phyloP scores from a whole-genome alignment of 2,113 vertebrate species.

The Odontophorus gujanensis region DNA sequence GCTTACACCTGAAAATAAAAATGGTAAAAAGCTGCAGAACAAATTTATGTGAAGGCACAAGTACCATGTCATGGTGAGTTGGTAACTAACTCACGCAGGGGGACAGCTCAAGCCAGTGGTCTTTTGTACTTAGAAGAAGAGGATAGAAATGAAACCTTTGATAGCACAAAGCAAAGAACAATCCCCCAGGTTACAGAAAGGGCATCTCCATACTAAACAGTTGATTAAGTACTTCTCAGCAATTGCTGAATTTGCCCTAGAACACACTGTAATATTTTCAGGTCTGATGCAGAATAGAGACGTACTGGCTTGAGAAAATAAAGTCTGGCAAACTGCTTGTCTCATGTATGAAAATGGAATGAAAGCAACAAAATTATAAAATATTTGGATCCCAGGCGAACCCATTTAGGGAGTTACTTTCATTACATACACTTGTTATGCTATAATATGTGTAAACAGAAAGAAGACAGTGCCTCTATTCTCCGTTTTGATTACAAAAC shows the following conservation, averaged over 20 bases:
- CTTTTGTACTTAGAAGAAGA: neutral
- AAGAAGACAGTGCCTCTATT: neutral
- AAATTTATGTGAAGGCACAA: neutral
- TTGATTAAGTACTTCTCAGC: neutral
- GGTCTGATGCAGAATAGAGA: neutral
- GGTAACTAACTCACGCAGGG: neutral
- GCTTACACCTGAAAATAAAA: neutral
- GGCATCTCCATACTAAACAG: neutral
- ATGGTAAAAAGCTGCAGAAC: neutral
- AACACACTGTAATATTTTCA: neutral
- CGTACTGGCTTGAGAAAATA: neutral
- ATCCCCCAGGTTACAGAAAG: neutral
- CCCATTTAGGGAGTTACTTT: neutral
- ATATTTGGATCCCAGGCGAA: neutral
- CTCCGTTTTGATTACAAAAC: neutral
- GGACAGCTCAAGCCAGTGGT: neutral
- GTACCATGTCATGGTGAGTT: neutral
- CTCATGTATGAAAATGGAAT: neutral
- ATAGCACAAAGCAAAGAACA: neutral
- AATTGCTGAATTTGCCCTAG: neutral
- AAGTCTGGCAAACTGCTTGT: neutral
- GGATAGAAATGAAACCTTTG: neutral
- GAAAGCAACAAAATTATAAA: neutral
- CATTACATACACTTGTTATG: neutral
- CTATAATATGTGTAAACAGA: neutral